A percentile compares a stretch with the other conserved stretches of the same genome.
Conservation (phyloP, 2,797 vertebrate genomes). For the Poecilia wingei region DNA sequence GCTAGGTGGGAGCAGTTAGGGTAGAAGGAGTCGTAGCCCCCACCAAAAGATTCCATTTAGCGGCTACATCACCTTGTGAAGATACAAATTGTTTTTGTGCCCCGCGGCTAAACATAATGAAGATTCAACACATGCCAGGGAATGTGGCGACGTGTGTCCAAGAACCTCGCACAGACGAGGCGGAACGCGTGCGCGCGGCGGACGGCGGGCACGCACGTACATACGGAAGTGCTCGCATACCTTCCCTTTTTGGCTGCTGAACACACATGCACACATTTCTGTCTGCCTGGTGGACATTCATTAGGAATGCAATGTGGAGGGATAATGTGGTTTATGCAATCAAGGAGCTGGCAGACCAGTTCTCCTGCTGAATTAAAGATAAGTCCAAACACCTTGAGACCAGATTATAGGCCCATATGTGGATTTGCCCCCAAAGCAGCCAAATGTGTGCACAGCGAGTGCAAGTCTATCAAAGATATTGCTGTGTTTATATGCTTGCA, state of each 20-base stretch:
- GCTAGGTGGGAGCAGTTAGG: conserved; percentile 43
- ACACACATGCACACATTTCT: conserved; percentile 31
- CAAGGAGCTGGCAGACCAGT: conserved; percentile 64
- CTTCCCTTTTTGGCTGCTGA: neutral
- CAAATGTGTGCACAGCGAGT: conserved; percentile 17
- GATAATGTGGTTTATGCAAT: conserved; percentile 78
- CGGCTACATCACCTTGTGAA: conserved; percentile 69
- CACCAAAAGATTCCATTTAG: conserved; percentile 67
- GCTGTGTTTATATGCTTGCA: conserved; percentile 23
- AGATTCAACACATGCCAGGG: conserved; percentile 64
- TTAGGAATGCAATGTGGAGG: conserved; percentile 68
- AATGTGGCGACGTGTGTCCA: conserved; percentile 52
- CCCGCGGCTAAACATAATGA: conserved; percentile 73
- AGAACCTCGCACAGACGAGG: conserved; percentile 12
- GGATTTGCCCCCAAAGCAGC: conserved; percentile 54
- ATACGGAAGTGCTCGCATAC: conserved; percentile 14
- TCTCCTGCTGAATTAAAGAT: conserved; percentile 77
- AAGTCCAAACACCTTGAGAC: conserved; percentile 72
- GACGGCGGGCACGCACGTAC: conserved; percentile 21
- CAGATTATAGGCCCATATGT: conserved; percentile 74
- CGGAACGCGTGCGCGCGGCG: conserved; percentile 22
- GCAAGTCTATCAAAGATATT: conserved; percentile 14
- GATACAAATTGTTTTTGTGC: conserved; percentile 77
- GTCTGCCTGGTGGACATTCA: conserved; percentile 70
- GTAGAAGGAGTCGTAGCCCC: conserved; percentile 27